Percentiles rank a stretch among this genome's conserved stretches.
These are phyloP conservation scores for Chrysolina oricalcia DNA, from an alignment of 2,888 invertebrate genomes.

Conservation along the genomic window DNA sequence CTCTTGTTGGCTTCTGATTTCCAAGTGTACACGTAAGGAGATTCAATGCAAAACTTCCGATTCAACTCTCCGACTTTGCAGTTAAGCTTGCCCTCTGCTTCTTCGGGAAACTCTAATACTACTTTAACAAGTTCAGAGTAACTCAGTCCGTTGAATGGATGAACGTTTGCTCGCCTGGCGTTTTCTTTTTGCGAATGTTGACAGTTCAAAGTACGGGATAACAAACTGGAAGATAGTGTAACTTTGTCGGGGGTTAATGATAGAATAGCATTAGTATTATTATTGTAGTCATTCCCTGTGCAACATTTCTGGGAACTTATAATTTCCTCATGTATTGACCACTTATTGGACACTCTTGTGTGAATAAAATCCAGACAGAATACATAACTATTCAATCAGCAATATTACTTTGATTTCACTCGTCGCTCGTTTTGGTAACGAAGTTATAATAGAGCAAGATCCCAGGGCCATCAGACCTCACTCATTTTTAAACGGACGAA, in stretches of 20 bases:
- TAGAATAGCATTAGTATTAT: not conserved
- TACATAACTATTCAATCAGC: no score
- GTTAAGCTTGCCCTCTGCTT: conserved; percentile 39
- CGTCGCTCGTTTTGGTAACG: no score
- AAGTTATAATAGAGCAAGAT: no score
- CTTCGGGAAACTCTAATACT: conserved; percentile 49
- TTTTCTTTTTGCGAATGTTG: conserved; percentile 27
- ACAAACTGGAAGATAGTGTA: not conserved
- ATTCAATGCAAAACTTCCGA: conserved; percentile 46
- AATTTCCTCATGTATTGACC: no score
- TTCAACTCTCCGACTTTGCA: conserved; percentile 40
- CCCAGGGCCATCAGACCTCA: no score
- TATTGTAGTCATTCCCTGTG: no score
- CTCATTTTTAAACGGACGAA: no score
- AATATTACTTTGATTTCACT: no score
- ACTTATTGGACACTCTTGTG: no score
- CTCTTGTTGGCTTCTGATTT: conserved; percentile 30
- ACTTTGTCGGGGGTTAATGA: not conserved
- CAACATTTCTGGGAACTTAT: no score
- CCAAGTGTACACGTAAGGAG: conserved; percentile 43
- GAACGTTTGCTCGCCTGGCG: conserved; percentile 23
- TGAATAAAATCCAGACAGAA: no score
- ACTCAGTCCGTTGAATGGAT: conserved; percentile 27
- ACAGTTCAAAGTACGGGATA: conserved; percentile 17
- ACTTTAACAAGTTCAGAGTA: conserved; percentile 48